These are phyloP conservation scores for Notarius lentiginosus DNA, from an alignment of 2,113 vertebrate species.

Conservation along the genomic window DNA sequence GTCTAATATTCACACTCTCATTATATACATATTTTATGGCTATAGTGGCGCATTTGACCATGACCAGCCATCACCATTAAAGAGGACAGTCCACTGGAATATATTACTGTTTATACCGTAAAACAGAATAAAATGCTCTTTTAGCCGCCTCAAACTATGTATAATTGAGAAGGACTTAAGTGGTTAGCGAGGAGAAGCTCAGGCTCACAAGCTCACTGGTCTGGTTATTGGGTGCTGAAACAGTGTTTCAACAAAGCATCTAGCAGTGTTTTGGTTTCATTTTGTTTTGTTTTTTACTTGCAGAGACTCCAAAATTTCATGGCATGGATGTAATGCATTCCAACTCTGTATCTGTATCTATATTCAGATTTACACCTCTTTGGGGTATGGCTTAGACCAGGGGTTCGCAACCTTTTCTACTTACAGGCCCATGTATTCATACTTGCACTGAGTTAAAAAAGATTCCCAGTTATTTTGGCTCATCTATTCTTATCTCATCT, in stretches of 20 bases:
- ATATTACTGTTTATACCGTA: not conserved
- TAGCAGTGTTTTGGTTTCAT: not conserved
- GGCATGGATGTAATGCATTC: not conserved
- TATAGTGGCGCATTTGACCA: not conserved
- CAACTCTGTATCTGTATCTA: not conserved
- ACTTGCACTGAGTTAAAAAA: too few species aligned
- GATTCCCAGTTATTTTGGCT: too few species aligned
- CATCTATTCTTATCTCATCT: too few species aligned
- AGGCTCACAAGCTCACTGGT: too few species aligned
- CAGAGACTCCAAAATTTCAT: not conserved
- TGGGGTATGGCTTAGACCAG: not conserved
- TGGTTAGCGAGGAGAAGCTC: not conserved
- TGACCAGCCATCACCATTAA: not conserved
- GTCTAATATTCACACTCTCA: not conserved
- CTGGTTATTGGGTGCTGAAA: not conserved
- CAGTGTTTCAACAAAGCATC: too few species aligned
- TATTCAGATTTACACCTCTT: not conserved
- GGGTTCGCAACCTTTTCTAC: too few species aligned
- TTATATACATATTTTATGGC: not conserved
- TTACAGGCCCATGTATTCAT: too few species aligned
- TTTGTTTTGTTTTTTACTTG: too few species aligned
- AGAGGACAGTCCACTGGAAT: not conserved
- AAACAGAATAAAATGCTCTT: not conserved
- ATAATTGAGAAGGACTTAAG: not conserved
- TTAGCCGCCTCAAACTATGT: not conserved